These are phyloP conservation scores for Scortum barcoo DNA, from an alignment of 2,113 vertebrate species.

Conservation along the genomic window DNA sequence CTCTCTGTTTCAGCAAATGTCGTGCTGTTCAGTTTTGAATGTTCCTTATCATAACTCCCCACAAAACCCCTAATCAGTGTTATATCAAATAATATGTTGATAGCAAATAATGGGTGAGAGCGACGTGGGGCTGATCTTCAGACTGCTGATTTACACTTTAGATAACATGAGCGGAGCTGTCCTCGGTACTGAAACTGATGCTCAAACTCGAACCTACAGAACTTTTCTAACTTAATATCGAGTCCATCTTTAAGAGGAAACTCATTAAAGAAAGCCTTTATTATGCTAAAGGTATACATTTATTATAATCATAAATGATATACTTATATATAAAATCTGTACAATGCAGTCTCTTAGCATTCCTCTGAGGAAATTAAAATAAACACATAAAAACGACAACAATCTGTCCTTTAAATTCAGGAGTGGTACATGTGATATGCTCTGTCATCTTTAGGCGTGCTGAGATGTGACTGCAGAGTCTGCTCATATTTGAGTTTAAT, in stretches of 20 bases:
- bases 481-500: not conserved
- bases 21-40: not conserved
- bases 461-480: not conserved
- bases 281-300: too few relatives aligned
- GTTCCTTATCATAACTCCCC: not conserved
- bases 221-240: conserved; percentile 4
- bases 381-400: not conserved
- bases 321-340: too few relatives aligned
- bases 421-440: not conserved
- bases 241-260: not conserved
- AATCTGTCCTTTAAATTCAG: not conserved
- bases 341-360: not conserved
- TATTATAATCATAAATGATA: too few relatives aligned
- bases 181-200: conserved; percentile 74
- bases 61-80: not conserved
- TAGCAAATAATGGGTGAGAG: not conserved
- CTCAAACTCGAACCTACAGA: not conserved
- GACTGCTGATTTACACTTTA: not conserved
- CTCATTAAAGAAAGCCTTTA: not conserved
- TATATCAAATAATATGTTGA: not conserved
- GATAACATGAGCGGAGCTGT: conserved; percentile 57
- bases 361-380: not conserved
- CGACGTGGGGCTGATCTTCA: not conserved
- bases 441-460: not conserved
- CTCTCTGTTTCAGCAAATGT: not conserved